Evolutionary conservation across 2,888 invertebrate species (phyloP), one percentile per base, ranked within the genome.

Genomic region (Ceramica pisi): DNA sequence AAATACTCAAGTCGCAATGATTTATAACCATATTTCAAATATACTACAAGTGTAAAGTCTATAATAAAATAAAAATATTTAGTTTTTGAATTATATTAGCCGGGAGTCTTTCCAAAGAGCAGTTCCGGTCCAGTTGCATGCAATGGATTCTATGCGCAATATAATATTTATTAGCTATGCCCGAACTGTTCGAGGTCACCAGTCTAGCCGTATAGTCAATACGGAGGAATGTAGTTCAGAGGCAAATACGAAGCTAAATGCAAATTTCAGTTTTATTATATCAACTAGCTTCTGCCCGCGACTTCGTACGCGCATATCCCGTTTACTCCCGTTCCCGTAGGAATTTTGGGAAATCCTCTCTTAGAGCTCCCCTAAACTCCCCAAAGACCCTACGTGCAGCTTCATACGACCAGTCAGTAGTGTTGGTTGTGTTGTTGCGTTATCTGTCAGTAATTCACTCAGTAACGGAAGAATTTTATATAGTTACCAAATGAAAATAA

Each of bases 121-220:
- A 16, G 80, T 65, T 80, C 23, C 74, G 38, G 60, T 65, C 46
- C 46, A 23, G 55, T 74, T 23, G 56, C 60, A 56, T 65, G 38
- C n/a, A 65, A 73, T 74, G 55, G 64, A 73, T 80, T 80, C 59
- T 41, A 31, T 10, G 51, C 26, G 50, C 62, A 19, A 61, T 75
- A 61, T 56, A 73, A 65, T 80, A 76, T 76, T 76, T 80, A 76
- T 65, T 51, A 61, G 38, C 51, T 65, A 65, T 61, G 60, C 61
- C 48, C 51, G 61, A 80, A 62, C 26, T 62, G 41, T 10, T 61
- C 51, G 61, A 73, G 74, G 75, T 79, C 64, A 61, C 50, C 61
- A 71, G 65, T 74, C 74, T 74, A 44, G 50, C 35, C 41, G 35
- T 50, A 50, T 55, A 71, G 55, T 72, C 57, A 62, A 63, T 75